Evolutionary conservation across 2,113 vertebrate genomes (phyloP), one percentile per base, ranked within the genome.

Genomic region (Athene noctua): DNA sequence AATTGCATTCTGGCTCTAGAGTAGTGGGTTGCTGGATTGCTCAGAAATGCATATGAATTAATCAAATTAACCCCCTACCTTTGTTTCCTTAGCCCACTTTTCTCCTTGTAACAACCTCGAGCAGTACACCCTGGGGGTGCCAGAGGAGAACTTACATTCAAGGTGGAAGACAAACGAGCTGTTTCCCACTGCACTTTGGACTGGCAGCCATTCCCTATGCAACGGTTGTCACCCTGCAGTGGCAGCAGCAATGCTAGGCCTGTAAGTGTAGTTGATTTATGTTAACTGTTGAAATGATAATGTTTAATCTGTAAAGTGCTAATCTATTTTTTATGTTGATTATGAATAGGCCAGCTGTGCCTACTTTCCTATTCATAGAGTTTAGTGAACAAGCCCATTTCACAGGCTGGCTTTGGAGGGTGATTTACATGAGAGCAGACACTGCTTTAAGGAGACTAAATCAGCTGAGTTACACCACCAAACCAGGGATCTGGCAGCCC

Each of bases 321-420:
- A 98, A 98, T 98, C 98, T 98, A 97, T 98, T 98, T 98, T 98
- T 98, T 97, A 98, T 98, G 98, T 98, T 98, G 98, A 98, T 98
- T 98, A 98, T 98, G 97, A 98, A 98, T 97, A 95, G 96, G 97
- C 98, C 98, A 98, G 98, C 98, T 99, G 98, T 97, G 97, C 97
- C 98, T 98, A 63, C 97, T 98, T 98, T 96, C 93, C 97, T 98
- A 98, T 98, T 98, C 98, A 98, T 97, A 97, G 97, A 95, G 89
- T 97, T 97, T 96, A 94, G 92, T 65, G 96, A 97, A 94, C 77
- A 90, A 96, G 93, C 94, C 84, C 8, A 17, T 96, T 97, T 97
- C 97, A 97, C 97, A 97, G 96, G 92, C 96, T 91, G 57, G 92
- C 67, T 95, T 96, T 73, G 86, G 78, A 88, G 65, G 34, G 91